Evolutionary conservation across 2,113 vertebrate genomes (phyloP).

Genomic region (Mesitornis unicolor): DNA sequence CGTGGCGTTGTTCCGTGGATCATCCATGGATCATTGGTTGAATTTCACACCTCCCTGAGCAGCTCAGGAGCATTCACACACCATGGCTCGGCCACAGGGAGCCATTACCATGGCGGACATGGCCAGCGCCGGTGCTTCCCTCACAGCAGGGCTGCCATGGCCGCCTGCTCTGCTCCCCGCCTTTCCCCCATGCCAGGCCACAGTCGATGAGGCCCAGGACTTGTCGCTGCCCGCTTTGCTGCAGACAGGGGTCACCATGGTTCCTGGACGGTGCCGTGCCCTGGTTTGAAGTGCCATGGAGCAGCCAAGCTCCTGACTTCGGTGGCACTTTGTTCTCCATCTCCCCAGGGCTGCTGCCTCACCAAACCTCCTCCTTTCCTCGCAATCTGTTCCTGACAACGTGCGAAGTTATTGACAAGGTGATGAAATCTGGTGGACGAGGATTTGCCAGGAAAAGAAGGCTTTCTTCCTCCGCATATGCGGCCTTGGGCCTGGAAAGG

Average conservation of each 20-base stretch:
- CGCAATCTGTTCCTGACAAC: constrained; percentile 39
- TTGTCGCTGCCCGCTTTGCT: constrained; percentile 6
- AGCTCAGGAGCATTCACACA: background rate
- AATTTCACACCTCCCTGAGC: too few species aligned
- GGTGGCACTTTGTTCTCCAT: constrained; percentile 12
- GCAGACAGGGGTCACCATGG: constrained; percentile 15
- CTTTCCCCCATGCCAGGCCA: too few species aligned
- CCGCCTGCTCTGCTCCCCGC: background rate
- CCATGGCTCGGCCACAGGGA: background rate
- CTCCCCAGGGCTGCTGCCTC: background rate
- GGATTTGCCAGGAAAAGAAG: constrained; percentile 1
- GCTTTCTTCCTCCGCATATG: background rate
- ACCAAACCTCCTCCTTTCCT: background rate
- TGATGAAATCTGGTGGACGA: constrained; percentile 22
- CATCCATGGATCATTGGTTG: too few species aligned
- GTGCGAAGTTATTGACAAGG: constrained; percentile 45
- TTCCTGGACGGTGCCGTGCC: background rate
- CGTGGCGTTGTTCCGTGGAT: too few species aligned
- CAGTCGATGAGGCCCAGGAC: too few species aligned
- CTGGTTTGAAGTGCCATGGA: background rate
- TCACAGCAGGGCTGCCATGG: background rate
- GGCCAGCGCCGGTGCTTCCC: background rate
- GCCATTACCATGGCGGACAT: background rate
- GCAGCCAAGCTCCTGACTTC: background rate
- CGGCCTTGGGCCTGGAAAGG: background rate